Percentiles rank a stretch among this genome's conserved stretches.
Conservation (phyloP, 2,113 vertebrate genomes). For the Serinus canaria region DNA sequence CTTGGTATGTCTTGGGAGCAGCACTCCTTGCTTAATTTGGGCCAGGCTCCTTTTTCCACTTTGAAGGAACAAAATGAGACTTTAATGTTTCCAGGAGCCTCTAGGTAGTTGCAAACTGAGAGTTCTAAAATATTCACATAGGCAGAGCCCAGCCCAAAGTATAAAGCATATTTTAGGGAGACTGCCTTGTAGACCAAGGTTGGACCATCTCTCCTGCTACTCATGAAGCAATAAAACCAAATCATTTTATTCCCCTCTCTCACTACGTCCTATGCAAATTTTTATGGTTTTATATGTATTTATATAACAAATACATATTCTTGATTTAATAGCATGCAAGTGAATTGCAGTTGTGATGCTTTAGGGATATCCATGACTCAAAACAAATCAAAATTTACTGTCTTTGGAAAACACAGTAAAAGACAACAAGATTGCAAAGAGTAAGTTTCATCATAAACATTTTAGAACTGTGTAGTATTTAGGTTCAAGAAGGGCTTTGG, state of each 20-base stretch:
- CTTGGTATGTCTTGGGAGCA: slow-evolving; percentile 73
- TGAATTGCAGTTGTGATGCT: background rate
- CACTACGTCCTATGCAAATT: background rate
- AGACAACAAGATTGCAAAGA: background rate
- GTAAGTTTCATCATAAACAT: background rate
- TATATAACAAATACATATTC: background rate
- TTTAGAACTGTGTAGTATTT: background rate
- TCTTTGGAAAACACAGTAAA: background rate
- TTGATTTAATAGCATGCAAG: background rate
- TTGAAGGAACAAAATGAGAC: slow-evolving; percentile 72
- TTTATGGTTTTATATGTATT: background rate
- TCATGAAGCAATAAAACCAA: background rate
- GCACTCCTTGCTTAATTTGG: slow-evolving; percentile 73
- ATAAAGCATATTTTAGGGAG: background rate
- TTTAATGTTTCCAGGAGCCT: slow-evolving; percentile 63
- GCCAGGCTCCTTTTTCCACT: slow-evolving; percentile 73
- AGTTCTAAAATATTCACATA: background rate
- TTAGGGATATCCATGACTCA: background rate
- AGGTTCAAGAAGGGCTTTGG: background rate
- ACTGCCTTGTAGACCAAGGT: background rate
- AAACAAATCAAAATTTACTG: background rate
- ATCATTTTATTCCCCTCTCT: background rate
- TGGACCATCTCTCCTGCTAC: background rate
- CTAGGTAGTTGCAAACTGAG: slow-evolving; percentile 29
- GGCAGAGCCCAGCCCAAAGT: background rate